Evolutionary conservation across 2,113 vertebrate genomes (phyloP).

Genomic region (Mesoclemmys tuberculata): DNA sequence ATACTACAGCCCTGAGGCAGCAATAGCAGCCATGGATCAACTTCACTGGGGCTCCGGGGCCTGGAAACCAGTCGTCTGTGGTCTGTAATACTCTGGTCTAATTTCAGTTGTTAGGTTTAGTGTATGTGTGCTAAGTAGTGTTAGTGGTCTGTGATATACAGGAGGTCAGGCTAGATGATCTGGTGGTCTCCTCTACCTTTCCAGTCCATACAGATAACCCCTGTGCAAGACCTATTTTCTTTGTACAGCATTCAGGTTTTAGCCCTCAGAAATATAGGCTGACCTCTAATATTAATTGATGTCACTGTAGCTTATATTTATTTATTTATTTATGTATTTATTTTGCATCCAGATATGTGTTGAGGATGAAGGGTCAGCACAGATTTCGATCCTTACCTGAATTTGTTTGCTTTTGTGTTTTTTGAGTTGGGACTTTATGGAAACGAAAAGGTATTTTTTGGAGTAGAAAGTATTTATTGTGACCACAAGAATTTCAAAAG

Average conservation of each 20-base stretch:
- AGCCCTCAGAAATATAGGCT: background rate
- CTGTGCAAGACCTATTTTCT: background rate
- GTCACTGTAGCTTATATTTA: background rate
- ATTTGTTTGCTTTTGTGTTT: background rate
- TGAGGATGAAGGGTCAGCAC: background rate
- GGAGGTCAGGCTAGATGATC: background rate
- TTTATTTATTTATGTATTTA: background rate
- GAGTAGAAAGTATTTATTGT: background rate
- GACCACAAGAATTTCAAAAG: background rate
- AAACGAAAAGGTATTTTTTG: background rate
- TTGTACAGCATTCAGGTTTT: background rate
- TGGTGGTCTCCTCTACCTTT: background rate
- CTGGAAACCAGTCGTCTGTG: background rate
- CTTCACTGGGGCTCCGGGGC: background rate
- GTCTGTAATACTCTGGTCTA: background rate
- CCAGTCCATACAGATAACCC: background rate
- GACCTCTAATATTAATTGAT: background rate
- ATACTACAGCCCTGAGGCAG: background rate
- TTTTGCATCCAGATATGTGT: background rate
- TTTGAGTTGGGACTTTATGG: background rate
- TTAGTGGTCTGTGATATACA: background rate
- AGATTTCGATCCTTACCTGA: background rate
- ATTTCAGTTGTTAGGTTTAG: background rate
- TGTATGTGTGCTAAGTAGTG: background rate
- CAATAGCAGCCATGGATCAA: background rate